Evolutionary conservation across 2,113 vertebrate species (phyloP), one percentile per base, ranked within the genome.

Genomic region (Spilogale gracilis): DNA sequence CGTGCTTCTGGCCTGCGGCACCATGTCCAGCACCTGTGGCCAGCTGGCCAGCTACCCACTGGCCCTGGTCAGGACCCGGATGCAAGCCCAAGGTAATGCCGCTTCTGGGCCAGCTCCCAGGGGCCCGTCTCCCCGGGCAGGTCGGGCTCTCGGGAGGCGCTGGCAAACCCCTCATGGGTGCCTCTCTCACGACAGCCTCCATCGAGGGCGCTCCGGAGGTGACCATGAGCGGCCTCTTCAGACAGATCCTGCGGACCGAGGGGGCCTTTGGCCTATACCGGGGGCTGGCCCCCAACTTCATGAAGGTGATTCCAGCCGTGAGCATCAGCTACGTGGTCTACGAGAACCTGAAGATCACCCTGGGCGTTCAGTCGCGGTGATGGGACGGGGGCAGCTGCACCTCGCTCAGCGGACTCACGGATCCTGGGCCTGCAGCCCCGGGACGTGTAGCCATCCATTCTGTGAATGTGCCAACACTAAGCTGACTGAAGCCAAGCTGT

Each of bases 271-370:
- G 99, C 85, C 99, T 99, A 67, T 99, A 99, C 98, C 97, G 99
- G 81, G 99, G 99, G n/a, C 98, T 99, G 98, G 99, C 99, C 0
- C 99, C 99, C 14, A 99, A 99, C 98, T 99, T 99, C 58, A 99
- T 99, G 99, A 99, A 99, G 99, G 99, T 99, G 98, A 99, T 99
- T 79, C 99, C 99, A 0, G 99, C 99, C 0, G 99, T 99, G 32
- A 99, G 99, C 99, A 99, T 99, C 99, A 99, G 99, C 99, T 99
- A 99, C 0, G 99, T 99, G 98, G 99, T 99, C 1, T 99, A 99
- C 3, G 99, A 99, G 95, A 99, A 99, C 98, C 98, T 99, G 95
- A 99, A 99, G 99, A 98, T 99, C 96, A 98, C 99, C 0, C 98
- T 99, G 95, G 99, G 99, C 0, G 99, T 99, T 91, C 99, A 99